Evolutionary conservation across 1,140 invertebrate species (phyloP).

Genomic region (Triops longicaudatus): DNA sequence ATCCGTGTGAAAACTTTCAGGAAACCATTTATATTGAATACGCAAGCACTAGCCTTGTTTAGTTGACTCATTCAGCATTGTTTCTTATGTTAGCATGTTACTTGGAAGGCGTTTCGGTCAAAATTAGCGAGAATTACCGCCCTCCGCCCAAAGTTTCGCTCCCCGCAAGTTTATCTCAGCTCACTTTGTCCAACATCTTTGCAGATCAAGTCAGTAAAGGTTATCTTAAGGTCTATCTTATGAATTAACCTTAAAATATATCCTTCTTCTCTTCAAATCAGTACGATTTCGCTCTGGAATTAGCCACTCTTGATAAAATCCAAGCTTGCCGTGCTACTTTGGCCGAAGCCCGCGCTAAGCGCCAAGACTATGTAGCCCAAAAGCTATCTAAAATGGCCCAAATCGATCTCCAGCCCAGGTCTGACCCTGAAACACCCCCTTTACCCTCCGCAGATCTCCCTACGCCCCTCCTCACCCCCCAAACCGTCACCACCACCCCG

Average conservation of each 20-base stretch:
- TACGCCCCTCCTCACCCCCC: background rate
- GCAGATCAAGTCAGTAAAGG: slow-evolving; percentile 28
- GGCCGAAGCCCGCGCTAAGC: background rate
- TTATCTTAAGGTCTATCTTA: background rate
- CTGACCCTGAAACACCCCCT: too few species aligned
- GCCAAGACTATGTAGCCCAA: background rate
- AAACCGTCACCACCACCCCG: background rate
- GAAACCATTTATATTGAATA: too few species aligned
- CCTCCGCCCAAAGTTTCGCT: slow-evolving; percentile 61
- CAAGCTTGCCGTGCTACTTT: background rate
- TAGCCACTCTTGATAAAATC: background rate
- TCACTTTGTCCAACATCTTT: slow-evolving; percentile 39
- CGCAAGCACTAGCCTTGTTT: background rate
- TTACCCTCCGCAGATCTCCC: too few species aligned
- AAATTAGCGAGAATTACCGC: slow-evolving; percentile 75
- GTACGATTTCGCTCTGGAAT: background rate
- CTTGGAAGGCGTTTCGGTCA: slow-evolving; percentile 73
- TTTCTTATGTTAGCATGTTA: slow-evolving; percentile 39
- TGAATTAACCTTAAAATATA: background rate
- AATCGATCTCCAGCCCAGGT: too few species aligned
- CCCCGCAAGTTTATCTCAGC: slow-evolving; percentile 54
- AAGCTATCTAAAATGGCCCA: background rate
- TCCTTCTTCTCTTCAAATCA: background rate
- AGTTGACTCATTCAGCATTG: background rate
- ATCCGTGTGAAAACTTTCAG: too few species aligned